phyloP scores from a whole-genome alignment of 2,113 vertebrate species.

The Ophthalmolycus amberensis region DNA sequence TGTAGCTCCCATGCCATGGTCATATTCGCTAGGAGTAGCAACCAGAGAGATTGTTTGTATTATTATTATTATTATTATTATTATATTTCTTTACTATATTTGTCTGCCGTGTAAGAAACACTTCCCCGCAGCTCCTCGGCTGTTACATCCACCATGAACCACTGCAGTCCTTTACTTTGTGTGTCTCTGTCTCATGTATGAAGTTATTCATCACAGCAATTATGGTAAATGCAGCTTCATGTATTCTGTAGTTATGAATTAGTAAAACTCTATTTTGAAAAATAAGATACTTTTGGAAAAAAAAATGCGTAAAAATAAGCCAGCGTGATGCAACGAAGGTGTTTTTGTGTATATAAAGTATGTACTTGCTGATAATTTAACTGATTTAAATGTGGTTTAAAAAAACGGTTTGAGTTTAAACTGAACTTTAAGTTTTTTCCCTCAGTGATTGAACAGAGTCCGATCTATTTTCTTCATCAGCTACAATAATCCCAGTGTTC shows the following conservation, averaged over 20 bases:
- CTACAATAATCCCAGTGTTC: background rate
- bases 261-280: slow-evolving; percentile 78
- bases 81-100: background rate
- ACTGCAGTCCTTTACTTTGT: slow-evolving; percentile 34
- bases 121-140: background rate
- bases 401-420: background rate
- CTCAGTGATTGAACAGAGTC: background rate
- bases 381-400: slow-evolving; percentile 25
- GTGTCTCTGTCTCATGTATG: slow-evolving; percentile 53
- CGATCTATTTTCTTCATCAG: background rate
- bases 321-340: slow-evolving; percentile 54
- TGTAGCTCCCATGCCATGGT: background rate
- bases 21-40: background rate
- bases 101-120: slow-evolving; percentile 4
- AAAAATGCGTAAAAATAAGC: slow-evolving; percentile 41
- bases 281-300: slow-evolving; percentile 63
- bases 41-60: background rate
- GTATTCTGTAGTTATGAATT: slow-evolving; percentile 66
- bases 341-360: slow-evolving; percentile 59
- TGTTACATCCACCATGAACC: slow-evolving; percentile 32
- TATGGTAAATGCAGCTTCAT: slow-evolving; percentile 58
- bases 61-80: background rate
- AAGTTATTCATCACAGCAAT: slow-evolving; percentile 43
- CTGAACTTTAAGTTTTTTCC: background rate
- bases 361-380: slow-evolving; percentile 46